Conservation (phyloP, 2,888 invertebrate species). For the Pseudococcus longispinus region DNA sequence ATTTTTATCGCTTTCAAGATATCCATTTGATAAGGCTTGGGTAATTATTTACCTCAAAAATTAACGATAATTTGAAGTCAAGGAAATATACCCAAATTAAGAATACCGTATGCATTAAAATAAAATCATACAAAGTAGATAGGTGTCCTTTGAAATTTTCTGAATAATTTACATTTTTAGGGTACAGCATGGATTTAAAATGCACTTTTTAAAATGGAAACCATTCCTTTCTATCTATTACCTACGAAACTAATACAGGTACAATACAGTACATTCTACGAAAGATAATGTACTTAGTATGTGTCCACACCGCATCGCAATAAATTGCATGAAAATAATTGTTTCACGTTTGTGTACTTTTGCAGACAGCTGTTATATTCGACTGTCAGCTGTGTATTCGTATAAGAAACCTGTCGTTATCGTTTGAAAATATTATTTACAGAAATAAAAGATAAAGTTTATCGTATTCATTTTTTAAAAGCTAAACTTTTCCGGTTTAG, state of each 20-base stretch:
- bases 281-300: not conserved
- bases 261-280: not conserved
- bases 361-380: conserved; percentile 11
- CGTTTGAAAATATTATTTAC: conserved; percentile 38
- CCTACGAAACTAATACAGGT: not conserved
- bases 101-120: no score
- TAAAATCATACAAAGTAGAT: no score
- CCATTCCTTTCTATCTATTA: not conserved
- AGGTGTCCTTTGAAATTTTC: no score
- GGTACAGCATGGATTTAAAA: no score
- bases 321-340: not conserved
- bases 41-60: no score
- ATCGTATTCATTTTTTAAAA: conserved; percentile 21
- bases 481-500: not conserved
- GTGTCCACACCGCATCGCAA: not conserved
- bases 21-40: no score
- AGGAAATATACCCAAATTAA: no score
- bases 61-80: no score
- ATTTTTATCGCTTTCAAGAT: no score
- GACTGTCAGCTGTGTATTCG: conserved; percentile 2
- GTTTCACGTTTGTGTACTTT: not conserved
- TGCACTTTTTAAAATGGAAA: no score
- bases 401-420: conserved; percentile 9
- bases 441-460: conserved; percentile 11
- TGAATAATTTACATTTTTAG: no score